A percentile compares a stretch with the other conserved stretches of the same genome.
phyloP scores from a whole-genome alignment of 2,888 invertebrate genomes.

The Hirtodrosophila cameraria region DNA sequence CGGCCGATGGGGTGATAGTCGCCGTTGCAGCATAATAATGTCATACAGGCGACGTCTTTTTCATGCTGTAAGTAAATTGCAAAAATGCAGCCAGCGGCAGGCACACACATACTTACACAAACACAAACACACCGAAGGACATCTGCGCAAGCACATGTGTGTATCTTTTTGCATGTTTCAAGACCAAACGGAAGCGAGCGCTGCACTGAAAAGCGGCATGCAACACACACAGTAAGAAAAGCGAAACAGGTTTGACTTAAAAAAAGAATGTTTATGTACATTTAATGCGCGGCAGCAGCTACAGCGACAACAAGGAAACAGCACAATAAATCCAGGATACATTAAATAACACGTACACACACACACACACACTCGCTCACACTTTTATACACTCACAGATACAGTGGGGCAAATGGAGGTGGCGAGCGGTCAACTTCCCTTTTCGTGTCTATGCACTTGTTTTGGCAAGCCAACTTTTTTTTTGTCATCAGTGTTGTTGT shows the following conservation, averaged over 20 bases:
- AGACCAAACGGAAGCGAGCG: constrained; percentile 70
- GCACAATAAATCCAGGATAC: constrained; percentile 80
- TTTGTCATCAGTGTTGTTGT: constrained; percentile 8
- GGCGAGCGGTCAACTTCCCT: constrained; percentile 75
- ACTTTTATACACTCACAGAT: background rate
- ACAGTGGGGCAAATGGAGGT: constrained; percentile 42
- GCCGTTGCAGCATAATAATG: constrained; percentile 73
- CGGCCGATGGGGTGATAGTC: constrained; percentile 57
- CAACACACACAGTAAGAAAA: constrained; percentile 27
- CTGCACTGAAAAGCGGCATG: constrained; percentile 55
- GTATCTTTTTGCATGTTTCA: constrained; percentile 68
- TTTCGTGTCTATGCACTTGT: constrained; percentile 72
- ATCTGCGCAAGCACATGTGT: constrained; percentile 51
- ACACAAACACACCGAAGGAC: constrained; percentile 26
- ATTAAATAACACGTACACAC: constrained; percentile 72
- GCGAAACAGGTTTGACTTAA: constrained; percentile 30
- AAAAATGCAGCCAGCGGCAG: constrained; percentile 63
- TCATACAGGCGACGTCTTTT: constrained; percentile 77
- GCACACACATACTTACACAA: constrained; percentile 28
- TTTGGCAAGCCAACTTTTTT: constrained; percentile 59
- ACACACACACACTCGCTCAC: constrained; percentile 5
- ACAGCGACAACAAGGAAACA: constrained; percentile 64
- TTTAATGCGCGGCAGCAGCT: constrained; percentile 67
- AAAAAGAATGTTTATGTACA: constrained; percentile 66
- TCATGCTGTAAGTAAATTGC: constrained; percentile 72